Conservation (phyloP, 2,113 vertebrate species). For the Columbina picui region DNA sequence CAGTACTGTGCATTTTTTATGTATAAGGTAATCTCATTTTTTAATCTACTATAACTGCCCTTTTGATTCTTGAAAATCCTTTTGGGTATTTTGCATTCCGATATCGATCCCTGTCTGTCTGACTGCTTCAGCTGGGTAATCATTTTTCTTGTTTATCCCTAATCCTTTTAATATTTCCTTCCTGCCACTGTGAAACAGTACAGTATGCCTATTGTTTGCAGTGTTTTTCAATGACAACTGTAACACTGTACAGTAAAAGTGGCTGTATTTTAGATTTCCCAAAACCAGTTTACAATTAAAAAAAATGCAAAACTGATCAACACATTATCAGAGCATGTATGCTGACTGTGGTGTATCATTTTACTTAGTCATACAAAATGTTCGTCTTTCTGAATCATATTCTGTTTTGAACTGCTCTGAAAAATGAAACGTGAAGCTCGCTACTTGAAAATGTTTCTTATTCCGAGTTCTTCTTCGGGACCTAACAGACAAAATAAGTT, state of each 20-base stretch:
- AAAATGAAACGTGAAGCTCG: background rate
- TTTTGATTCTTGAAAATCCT: constrained; percentile 71
- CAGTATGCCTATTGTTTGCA: constrained; percentile 58
- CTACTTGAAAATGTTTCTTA: background rate
- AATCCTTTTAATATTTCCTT: constrained; percentile 76
- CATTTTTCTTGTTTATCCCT: constrained; percentile 75
- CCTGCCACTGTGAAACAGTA: constrained; percentile 50
- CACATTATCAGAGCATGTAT: background rate
- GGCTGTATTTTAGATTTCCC: constrained; percentile 16
- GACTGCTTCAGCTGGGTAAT: constrained; percentile 69
- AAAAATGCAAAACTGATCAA: background rate
- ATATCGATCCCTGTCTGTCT: constrained; percentile 70
- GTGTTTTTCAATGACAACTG: background rate
- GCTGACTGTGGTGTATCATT: background rate
- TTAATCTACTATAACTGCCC: constrained; percentile 67
- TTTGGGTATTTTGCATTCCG: constrained; percentile 64
- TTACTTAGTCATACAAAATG: background rate
- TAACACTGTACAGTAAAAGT: background rate
- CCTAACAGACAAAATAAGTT: background rate
- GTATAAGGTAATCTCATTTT: constrained; percentile 65
- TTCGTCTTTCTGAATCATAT: background rate
- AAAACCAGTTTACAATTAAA: background rate
- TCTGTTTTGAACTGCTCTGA: background rate
- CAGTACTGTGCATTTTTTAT: constrained; percentile 7
- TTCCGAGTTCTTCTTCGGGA: background rate